Percentiles rank a stretch among this genome's conserved stretches.
phyloP scores from a whole-genome alignment of 2,888 invertebrate genomes.

The Netelia fuscicornis region DNA sequence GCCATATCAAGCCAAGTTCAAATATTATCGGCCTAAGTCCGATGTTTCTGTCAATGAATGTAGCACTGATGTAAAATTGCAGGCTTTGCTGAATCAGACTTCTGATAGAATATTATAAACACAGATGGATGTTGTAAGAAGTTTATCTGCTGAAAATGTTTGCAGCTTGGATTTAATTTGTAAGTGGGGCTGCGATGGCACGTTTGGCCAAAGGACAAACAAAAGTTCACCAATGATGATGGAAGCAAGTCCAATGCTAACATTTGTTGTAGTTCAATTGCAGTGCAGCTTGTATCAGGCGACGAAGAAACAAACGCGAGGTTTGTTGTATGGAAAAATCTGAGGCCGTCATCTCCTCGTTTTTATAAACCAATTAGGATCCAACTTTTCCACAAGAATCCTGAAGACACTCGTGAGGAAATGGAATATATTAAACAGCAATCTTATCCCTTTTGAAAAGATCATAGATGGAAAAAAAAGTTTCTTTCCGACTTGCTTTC shows the following conservation, averaged over 20 bases:
- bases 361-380: not conserved
- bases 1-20: no score
- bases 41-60: no score
- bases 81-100: no score
- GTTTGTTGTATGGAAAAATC: not conserved
- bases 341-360: not conserved
- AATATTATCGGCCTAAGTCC: no score
- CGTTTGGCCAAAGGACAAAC: not conserved
- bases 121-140: not conserved
- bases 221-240: constrained; percentile 1
- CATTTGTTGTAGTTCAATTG: not conserved
- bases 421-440: no score
- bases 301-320: not conserved
- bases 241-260: not conserved
- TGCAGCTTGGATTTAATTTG: not conserved
- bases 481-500: no score
- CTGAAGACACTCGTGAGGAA: no score
- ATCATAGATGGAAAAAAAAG: no score
- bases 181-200: constrained; percentile 3
- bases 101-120: no score
- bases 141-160: not conserved
- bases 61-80: no score
- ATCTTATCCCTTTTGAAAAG: no score
- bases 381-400: not conserved
- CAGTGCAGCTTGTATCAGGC: not conserved